Evolutionary conservation across 2,797 vertebrate genomes (phyloP), one percentile per base, ranked within the genome.

Genomic region (Chloroceryle amazona): DNA sequence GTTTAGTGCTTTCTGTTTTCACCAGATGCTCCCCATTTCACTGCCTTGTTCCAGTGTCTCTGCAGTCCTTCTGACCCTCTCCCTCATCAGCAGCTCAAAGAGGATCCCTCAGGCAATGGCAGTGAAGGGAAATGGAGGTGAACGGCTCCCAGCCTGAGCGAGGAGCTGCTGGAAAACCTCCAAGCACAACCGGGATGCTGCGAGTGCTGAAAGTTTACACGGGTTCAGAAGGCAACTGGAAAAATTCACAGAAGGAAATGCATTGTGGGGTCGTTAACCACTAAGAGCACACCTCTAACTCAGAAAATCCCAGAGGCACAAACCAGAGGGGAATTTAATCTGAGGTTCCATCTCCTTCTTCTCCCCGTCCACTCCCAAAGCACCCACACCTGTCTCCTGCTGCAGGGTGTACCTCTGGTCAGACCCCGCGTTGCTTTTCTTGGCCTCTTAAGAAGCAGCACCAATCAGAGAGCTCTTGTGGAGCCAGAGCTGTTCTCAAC

Each of bases 161-260:
- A 60, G 65, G 41, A 84, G 65, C 1, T 3, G 26, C 84, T 89
- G 78, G 78, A 55, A 81, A 67, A 41, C 49, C 58, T 86, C 73
- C 23, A 23, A 42, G 21, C 13, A 28, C 31, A 52, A 7, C 54
- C 11, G 15, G 70, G 61, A 21, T 44, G 66, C 41, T 74, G 55
- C 0, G 0, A 70, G 75, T 16, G 67, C 41, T 63, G 41, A 25
- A 75, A 75, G 66, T 57, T 47, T 7, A 3, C 35, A 11, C 0
- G 4, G 47, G 29, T 35, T 79, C 42, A 44, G 44, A 52, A 39
- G 25, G 19, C 8, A 55, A 21, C 19, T 29, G 31, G 41, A 52
- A 74, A 88, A 52, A 28, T 5, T 44, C 54, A 41, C 15, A 0
- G 11, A 44, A 52, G 39, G 26, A 78, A 72, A 58, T 2, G 6